Base-by-base conservation (phyloP, 2,113 vertebrate species). In the Calyptommatus sinebrachiatus region DNA sequence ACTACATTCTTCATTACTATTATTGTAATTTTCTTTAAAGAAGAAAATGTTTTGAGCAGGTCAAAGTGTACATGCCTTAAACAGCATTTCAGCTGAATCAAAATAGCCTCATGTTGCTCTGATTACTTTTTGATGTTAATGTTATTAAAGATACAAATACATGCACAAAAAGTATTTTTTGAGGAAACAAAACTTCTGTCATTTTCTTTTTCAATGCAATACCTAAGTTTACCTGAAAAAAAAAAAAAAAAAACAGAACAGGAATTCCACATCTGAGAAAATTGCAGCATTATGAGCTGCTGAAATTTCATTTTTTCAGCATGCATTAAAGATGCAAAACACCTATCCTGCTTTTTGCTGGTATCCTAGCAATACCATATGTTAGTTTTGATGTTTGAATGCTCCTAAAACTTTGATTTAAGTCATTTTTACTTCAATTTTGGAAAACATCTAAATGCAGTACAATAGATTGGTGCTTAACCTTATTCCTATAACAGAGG, bases 111-210 rank as follows among this genome's bases (percentile, higher is more conserved):
- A 18, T 41, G 41, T 61, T 41, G 28, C 12, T 61, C 72, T 31
- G 50, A 75, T 75, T 68, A 46, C 14, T 70, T 26, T 73, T 61
- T 69, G 20, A 80, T 74, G 29, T 22, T 79, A 71, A 28, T 70
- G 53, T 57, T 74, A 21, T 29, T 79, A 72, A 79, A 72, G 31
- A 35, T 18, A 22, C 41, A 18, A 24, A 62, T 7, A 62, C 4
- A 20, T 75, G 69, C 16, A 41, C 8, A 16, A 41, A 57, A 16
- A 57, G 16, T 57, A 57, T 18, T 57, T 57, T 57, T 57, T 2
- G 4, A 14, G 14, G 12, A 57, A 69, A 69, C 61, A 68, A 69
- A 24, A 61, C 5, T 26, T 29, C 29, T 68, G 26, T 21, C 26
- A 45, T 46, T 29, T 45, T 26, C 45, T 31, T 57, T 68, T 48